Conservation (phyloP, 2,113 vertebrate species). For the Ptilorrhoa leucosticta region DNA sequence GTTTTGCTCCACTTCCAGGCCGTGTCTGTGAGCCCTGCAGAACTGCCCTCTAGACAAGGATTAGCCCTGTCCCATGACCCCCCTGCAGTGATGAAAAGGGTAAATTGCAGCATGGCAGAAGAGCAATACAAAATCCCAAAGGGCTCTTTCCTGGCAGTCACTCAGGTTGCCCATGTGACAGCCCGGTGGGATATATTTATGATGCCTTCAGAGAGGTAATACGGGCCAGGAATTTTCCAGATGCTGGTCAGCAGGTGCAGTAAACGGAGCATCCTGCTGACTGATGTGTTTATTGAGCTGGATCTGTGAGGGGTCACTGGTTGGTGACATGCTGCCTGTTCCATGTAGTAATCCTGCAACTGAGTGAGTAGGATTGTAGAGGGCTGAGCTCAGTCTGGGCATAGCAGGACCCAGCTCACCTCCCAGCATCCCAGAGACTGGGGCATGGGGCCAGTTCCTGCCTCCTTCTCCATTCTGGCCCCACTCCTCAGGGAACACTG, state of each 20-base stretch:
- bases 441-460: fast-evolving
- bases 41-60: background rate
- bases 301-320: background rate
- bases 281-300: background rate
- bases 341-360: fast-evolving
- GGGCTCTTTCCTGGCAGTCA: background rate
- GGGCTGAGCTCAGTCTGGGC: background rate
- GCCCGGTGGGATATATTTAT: background rate
- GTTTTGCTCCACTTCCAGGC: background rate
- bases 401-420: background rate
- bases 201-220: background rate
- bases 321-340: background rate
- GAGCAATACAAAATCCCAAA: background rate
- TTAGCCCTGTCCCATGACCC: background rate
- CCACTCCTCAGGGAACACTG: background rate
- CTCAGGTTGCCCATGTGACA: background rate
- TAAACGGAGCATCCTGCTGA: background rate
- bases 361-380: background rate
- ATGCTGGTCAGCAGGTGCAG: background rate
- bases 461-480: background rate
- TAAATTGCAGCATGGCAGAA: background rate
- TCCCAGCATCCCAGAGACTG: background rate
- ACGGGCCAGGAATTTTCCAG: background rate
- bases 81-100: background rate
- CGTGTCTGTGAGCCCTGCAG: background rate